A percentile compares a stretch with the other conserved stretches of the same genome.
Conservation (phyloP, 2,888 invertebrate species). For the Gymnocheta viridis region DNA sequence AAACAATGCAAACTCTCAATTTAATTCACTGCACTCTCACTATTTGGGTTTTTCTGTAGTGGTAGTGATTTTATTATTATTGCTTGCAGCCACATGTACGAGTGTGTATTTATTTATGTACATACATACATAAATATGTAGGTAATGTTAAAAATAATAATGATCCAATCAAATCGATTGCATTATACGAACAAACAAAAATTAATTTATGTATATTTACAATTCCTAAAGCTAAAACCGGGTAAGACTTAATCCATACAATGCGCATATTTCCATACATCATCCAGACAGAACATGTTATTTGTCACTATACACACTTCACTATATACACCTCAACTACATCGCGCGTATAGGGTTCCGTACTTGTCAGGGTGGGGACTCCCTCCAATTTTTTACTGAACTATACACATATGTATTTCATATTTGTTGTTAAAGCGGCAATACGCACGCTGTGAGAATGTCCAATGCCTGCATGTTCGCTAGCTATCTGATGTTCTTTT, state of each 20-base stretch:
- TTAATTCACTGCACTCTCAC: slow-evolving; percentile 39
- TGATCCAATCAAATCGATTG: slow-evolving; percentile 39
- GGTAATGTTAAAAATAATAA: slow-evolving; percentile 15
- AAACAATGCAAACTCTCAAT: slow-evolving; percentile 31
- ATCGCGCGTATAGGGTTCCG: too few relatives aligned
- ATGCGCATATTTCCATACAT: background rate
- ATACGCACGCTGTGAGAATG: too few relatives aligned
- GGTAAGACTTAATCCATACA: slow-evolving; percentile 25
- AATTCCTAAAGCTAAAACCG: slow-evolving; percentile 44
- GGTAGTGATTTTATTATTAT: slow-evolving; percentile 12
- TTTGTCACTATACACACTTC: too few relatives aligned
- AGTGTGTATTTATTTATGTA: background rate
- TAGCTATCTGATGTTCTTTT: too few relatives aligned
- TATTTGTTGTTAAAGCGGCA: too few relatives aligned
- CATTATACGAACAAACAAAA: slow-evolving; percentile 14
- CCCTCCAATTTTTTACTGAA: too few relatives aligned
- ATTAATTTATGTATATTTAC: slow-evolving; percentile 19
- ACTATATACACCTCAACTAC: too few relatives aligned
- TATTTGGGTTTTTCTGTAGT: background rate
- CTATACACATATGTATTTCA: too few relatives aligned
- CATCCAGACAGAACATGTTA: too few relatives aligned
- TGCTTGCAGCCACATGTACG: background rate
- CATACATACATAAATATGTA: background rate
- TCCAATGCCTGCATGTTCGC: too few relatives aligned
- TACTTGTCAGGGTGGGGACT: too few relatives aligned